Evolutionary conservation across 2,797 vertebrate species (phyloP).

Genomic region (Limnodromus scolopaceus): DNA sequence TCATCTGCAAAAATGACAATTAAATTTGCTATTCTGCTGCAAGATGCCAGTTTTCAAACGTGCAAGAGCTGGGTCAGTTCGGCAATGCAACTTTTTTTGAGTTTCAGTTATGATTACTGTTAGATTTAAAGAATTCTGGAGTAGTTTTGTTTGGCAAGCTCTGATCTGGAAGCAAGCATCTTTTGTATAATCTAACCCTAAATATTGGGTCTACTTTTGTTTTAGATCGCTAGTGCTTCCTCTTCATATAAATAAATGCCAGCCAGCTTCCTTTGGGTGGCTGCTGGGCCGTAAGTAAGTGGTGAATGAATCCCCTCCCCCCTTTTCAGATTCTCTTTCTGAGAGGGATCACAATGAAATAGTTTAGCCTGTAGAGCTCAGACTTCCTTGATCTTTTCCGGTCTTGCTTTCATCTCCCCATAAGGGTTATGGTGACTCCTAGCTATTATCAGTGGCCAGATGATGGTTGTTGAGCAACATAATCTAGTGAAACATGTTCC

Average conservation of each 20-base stretch:
- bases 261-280: not conserved
- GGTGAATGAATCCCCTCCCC: not conserved
- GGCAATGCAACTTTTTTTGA: not conserved
- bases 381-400: not conserved
- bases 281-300: not conserved
- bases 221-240: slow-evolving; percentile 1
- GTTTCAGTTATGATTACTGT: accelerated
- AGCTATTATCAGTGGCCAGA: not conserved
- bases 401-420: not conserved
- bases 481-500: not conserved
- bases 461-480: not conserved
- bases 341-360: not conserved
- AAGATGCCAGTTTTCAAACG: not conserved
- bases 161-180: not conserved
- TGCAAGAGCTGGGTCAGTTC: not conserved
- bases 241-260: not conserved
- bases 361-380: slow-evolving; percentile 27
- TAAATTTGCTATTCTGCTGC: not conserved
- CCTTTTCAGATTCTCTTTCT: not conserved
- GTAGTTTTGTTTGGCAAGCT: not conserved
- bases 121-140: not conserved
- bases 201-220: not conserved
- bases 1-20: not conserved
- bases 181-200: not conserved
- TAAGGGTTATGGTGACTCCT: not conserved